Base-by-base conservation (phyloP, 2,113 vertebrate species). In the Salvelinus fontinalis region DNA sequence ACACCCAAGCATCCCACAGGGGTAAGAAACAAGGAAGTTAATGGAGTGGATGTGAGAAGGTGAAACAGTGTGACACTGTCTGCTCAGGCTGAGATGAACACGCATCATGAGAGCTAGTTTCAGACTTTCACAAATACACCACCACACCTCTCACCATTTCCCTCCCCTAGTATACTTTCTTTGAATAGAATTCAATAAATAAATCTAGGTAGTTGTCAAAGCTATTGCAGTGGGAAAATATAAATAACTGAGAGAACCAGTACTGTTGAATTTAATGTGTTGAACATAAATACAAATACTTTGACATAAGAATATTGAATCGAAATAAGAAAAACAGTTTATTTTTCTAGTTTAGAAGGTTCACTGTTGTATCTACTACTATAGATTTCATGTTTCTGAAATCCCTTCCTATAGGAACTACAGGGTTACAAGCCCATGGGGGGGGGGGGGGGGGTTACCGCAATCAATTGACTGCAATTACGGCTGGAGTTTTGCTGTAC, bases 1-100 rank as follows among this genome's bases (percentile, higher is more conserved):
- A 57, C 70, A 57, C n/a, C 24, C 29, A 60, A 60, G 49, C 29
- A 7, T 72, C 51, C 70, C 27, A 13, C 51, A 20, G 70, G 26
- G 49, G 16, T 27, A 71, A 59, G 27, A 49, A 57, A 72, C 16
- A 57, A 9, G 18, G 20, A 51, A 71, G 48, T 24, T 48, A 70
- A 70, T 70, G 65, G 65, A 68, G 67, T 68, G 16, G 39, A 51
- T 59, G 51, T 72, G 70, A 60, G 70, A 59, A 72, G 70, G 24
- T 59, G 70, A 72, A 29, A 72, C 9, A 31, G 70, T 59, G 34
- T 57, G 70, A 12, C 51, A 57, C 70, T 5, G 51, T 72, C 27
- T 44, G 39, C 34, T 22, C 31, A 11, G 20, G 20, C 31, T 72
- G 49, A 72, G 49, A 72, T 60, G 54, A 72, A 57, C 51, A 72